Percentiles rank a stretch among this genome's conserved stretches.
Evolutionary conservation across 1,140 invertebrate genomes (phyloP).

Genomic region (Tachypleus tridentatus): DNA sequence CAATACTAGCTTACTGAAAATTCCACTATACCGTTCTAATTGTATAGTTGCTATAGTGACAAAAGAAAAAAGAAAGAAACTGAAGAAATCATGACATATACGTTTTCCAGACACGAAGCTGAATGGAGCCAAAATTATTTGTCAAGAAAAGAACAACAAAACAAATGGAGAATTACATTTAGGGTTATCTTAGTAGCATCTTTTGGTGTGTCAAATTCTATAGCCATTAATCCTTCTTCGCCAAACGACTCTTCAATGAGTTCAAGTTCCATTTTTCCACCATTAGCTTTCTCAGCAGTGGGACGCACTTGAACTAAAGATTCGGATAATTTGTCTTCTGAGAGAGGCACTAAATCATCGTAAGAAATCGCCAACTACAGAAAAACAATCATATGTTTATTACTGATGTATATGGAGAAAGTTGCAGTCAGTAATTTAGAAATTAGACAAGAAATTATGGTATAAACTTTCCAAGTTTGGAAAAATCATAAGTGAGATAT

Average conservation of each 20-base stretch:
- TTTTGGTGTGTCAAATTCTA: conserved; percentile 31
- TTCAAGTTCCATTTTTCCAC: conserved; percentile 13
- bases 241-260: conserved; percentile 13
- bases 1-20: too few relatives aligned
- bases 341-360: conserved; percentile 29
- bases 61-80: too few relatives aligned
- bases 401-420: neutral
- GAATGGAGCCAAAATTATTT: too few relatives aligned
- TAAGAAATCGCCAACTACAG: conserved; percentile 30
- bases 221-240: conserved; percentile 28
- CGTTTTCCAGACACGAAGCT: too few relatives aligned
- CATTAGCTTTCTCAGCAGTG: conserved; percentile 18
- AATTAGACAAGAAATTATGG: too few relatives aligned
- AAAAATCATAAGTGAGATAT: too few relatives aligned
- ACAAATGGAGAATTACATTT: conserved; percentile 7
- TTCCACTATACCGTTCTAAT: too few relatives aligned
- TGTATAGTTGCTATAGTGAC: too few relatives aligned
- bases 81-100: too few relatives aligned
- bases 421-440: too few relatives aligned
- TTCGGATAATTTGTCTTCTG: conserved; percentile 24
- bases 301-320: conserved; percentile 27
- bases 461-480: too few relatives aligned
- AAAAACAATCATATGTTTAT: conserved; percentile 11
- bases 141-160: too few relatives aligned
- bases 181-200: conserved; percentile 25